Evolutionary conservation across 2,888 invertebrate genomes (phyloP).

Genomic region (Patella pellucida): DNA sequence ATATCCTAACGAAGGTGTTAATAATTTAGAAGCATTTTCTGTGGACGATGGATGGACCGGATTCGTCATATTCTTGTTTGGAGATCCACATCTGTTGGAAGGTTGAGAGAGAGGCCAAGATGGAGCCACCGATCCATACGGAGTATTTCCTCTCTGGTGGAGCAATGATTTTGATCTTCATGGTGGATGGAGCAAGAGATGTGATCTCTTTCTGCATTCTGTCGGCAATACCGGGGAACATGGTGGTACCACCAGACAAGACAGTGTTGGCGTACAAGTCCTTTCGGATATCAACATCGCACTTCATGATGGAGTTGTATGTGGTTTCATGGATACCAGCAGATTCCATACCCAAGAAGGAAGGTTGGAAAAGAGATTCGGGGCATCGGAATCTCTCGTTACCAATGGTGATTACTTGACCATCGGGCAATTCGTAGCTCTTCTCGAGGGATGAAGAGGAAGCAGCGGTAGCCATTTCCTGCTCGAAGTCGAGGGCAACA

Average conservation of each 20-base stretch:
- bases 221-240: conserved; percentile 97
- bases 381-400: conserved; percentile 69
- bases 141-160: conserved; percentile 97
- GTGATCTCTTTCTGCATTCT: conserved; percentile 98
- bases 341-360: conserved; percentile 68
- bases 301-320: conserved; percentile 70
- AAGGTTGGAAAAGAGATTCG: conserved; percentile 68
- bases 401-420: conserved; percentile 69
- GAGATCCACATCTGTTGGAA: conserved; percentile 67
- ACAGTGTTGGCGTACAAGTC: conserved; percentile 75
- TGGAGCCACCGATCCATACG: conserved; percentile 98
- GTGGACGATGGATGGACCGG: conserved; percentile 75
- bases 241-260: conserved; percentile 92
- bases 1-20: background rate
- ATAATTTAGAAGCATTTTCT: conserved; percentile 55
- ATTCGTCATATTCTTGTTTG: conserved; percentile 62
- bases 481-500: conserved; percentile 68
- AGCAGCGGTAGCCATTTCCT: conserved; percentile 68
- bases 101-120: conserved; percentile 82
- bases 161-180: conserved; percentile 83
- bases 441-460: conserved; percentile 65
- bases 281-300: conserved; percentile 69
- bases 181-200: conserved; percentile 79
- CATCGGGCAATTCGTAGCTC: conserved; percentile 68
- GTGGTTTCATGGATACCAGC: conserved; percentile 69